Evolutionary conservation across 1,140 invertebrate genomes (phyloP).

Genomic region (Diorhabda sublineata): DNA sequence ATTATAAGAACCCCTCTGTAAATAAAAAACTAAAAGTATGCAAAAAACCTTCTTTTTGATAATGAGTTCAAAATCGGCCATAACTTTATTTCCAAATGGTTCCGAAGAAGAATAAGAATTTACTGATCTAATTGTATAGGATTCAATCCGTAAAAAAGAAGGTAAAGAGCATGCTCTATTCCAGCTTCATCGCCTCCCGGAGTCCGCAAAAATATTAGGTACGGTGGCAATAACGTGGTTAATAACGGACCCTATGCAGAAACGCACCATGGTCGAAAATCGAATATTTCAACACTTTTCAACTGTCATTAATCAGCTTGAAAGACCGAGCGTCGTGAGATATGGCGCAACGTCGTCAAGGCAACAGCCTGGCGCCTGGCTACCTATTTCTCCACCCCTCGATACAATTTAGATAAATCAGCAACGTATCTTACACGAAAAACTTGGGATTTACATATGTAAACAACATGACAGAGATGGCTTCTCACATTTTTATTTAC

Average conservation of each 20-base stretch:
- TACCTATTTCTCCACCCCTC: slow-evolving; percentile 30
- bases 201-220: neutral
- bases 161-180: neutral
- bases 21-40: no score
- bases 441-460: slow-evolving; percentile 38
- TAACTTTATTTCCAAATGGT: no score
- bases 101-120: neutral
- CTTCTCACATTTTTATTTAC: slow-evolving; percentile 27
- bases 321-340: slow-evolving; percentile 1
- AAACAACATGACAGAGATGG: slow-evolving; percentile 32
- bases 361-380: slow-evolving; percentile 36
- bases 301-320: neutral
- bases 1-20: no score
- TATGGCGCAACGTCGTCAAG: slow-evolving; percentile 33
- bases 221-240: slow-evolving; percentile 1
- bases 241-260: neutral
- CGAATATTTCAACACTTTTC: neutral
- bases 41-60: no score
- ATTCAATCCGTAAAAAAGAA: neutral
- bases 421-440: slow-evolving; percentile 36
- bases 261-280: neutral
- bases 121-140: neutral
- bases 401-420: slow-evolving; percentile 35
- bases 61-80: no score
- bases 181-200: neutral